Evolutionary conservation across 2,113 vertebrate species (phyloP), one percentile per base, ranked within the genome.

Genomic region (Paralichthys olivaceus): DNA sequence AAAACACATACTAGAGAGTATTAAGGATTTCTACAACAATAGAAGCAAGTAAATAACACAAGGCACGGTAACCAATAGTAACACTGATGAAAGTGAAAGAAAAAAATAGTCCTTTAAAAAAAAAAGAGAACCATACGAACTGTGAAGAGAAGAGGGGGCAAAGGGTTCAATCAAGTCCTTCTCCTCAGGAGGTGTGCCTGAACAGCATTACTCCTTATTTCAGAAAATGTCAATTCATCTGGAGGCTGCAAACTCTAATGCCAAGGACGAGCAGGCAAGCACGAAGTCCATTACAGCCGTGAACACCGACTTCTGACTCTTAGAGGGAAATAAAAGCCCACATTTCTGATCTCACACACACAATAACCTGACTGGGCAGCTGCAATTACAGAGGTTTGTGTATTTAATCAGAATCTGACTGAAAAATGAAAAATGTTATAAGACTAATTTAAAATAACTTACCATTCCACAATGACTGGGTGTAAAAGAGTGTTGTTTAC

Each of bases 381-480:
- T 63, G 2, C 56, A 68, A 82, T 32, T 70, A 56, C 4, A 1
- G 1, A 8, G 3, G 29, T 62, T 65, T 72, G 32, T 9, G 0
- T 55, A 40, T 22, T 51, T 43, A 58, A 61, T 25, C 72, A 59
- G 12, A 69, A 75, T 69, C 6, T 15, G 22, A 63, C 25, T 60
- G n/a, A 40, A 58, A 34, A 68, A n/a, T 43, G 34, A 55, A 57
- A 8, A 15, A 26, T 17, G 15, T 56, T 56, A 23, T 3, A 4
- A 19, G 17, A 26, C 23, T 13, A 3, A 23, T 61, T 65, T n/a
- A n/a, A n/a, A 56, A 47, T 66, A 68, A 95, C 97, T 94, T 74
- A 99, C 96, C 97, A 99, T 89, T 98, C 97, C 57, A 96, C 95
- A 28, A 56, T 28, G 53, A 55, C 12, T 55, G n/a, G 22, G 12